Evolutionary conservation across 1,140 invertebrate species (phyloP), one percentile per base, ranked within the genome.

Genomic region (Zophobas morio): DNA sequence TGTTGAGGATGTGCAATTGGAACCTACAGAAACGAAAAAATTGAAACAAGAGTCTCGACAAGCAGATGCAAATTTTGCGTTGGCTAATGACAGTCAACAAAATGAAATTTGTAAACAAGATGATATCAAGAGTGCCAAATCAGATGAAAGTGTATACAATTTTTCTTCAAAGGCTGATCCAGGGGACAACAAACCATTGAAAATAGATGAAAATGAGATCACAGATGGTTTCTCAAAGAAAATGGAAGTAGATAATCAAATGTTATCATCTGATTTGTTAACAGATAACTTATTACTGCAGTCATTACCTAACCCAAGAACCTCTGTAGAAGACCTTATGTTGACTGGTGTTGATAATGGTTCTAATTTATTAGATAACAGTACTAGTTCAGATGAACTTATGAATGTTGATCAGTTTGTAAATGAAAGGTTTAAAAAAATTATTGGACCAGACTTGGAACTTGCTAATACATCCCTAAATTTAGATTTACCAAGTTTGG

Each of bases 371-470:
- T 60, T 84, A 39, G 84, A 85, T 72, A 84, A 81, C 42, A 84
- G 79, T 51, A 84, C 80, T 8, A 84, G 80, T 81, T 84, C 83
- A 1, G 84, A 85, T 79, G 84, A 85, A 57, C 79, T 84, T 39
- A 85, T 85, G 83, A 85, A 85, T 80, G 84, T 85, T 0, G 84
- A 85, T 78, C 84, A 85, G 63, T 85, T 85, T 78, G 84, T 85
- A 5, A 85, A 84, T 78, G 84, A 85, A 73, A 77, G 84, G 35
- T 85, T 85, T 79, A 84, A 84, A 51, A 84, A 82, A 63, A 81
- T 85, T 47, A 84, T 83, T 1, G 84, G 84, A 60, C 78, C 83
- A 5, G 84, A 84, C 51, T 54, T 81, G 3, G 84, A 83, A 57
- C 54, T 81, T 20, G 46, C 54, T 33, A 78, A 73, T 54, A 74